Base-by-base conservation (phyloP, 2,797 vertebrate genomes). In the Parambassis ranga region DNA sequence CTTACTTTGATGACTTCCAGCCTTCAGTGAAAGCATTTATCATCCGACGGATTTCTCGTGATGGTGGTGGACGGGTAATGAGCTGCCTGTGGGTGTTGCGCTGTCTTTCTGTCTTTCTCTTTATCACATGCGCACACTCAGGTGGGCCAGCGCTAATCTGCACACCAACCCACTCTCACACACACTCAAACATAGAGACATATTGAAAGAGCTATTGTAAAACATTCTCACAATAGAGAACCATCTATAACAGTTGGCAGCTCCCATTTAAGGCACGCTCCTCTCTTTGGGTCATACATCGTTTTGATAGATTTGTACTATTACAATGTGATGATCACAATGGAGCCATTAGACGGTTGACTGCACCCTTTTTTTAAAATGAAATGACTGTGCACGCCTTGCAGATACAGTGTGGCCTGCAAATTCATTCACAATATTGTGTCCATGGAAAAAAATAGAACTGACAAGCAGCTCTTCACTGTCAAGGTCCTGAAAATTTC, bases 31-130 rank as follows among this genome's bases (percentile, higher is more conserved):
- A 65, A 73, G 18, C 51, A 67, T 82, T 73, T 48, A 62, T 83
- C 68, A 64, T 66, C 35, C 59, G 38, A 80, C 19, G 6, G 59
- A 71, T 59, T 65, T 53, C 52, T 65, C 64, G 28, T 65, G 66
- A 81, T 77, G 61, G 43, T 68, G 48, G 38, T 18, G 53, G 68
- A 79, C 19, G 4, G 48, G 61, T 83, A 84, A 85, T 82, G 64
- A 86, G 63, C 66, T 61, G 71, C 67, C 65, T 48, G 62, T 59
- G 60, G 77, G 55, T 19, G 31, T 68, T 38, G 46, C 37, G 33
- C 15, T 64, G 24, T 61, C 52, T 55, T 41, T 85, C 48, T 19
- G 61, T 71, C 64, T 75, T 64, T 61, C 55, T 51, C 49, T 51
- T 64, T 49, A 60, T 63, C 37, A 53, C n/a, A 42, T n/a, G n/a